phyloP scores from a whole-genome alignment of 2,797 vertebrate species.

The Valencia hispanica region DNA sequence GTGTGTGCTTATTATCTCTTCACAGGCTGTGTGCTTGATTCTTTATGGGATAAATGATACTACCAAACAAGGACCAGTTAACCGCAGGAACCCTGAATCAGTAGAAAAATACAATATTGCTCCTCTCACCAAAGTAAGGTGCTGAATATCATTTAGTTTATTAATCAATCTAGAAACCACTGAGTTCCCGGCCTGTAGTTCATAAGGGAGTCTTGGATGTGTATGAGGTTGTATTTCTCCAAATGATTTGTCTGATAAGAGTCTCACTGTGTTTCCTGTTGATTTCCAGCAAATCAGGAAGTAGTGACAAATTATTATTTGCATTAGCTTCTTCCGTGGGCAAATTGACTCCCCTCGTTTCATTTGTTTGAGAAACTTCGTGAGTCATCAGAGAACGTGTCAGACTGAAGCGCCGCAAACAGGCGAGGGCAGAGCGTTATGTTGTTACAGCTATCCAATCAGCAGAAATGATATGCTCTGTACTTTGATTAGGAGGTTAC shows the following conservation, averaged over 20 bases:
- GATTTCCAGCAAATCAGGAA: constrained; percentile 44
- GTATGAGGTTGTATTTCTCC: constrained; percentile 28
- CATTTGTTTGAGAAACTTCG: constrained; percentile 32
- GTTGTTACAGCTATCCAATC: constrained; percentile 63
- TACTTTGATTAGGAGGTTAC: constrained; percentile 57
- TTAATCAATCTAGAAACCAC: constrained; percentile 36
- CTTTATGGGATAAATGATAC: constrained; percentile 35
- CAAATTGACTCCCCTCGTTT: constrained; percentile 49
- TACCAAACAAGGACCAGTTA: constrained; percentile 25
- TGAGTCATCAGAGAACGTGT: constrained; percentile 64
- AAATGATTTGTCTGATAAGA: constrained; percentile 25
- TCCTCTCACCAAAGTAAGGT: constrained; percentile 31
- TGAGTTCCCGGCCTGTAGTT: constrained; percentile 39
- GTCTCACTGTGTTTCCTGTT: constrained; percentile 44
- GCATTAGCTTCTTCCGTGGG: constrained; percentile 28
- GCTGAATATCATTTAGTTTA: constrained; percentile 61
- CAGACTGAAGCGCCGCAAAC: constrained; percentile 46
- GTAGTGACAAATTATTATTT: constrained; percentile 48
- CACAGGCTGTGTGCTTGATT: constrained; percentile 40
- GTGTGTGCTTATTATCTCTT: constrained; percentile 34
- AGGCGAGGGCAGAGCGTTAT: constrained; percentile 47
- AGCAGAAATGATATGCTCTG: constrained; percentile 56
- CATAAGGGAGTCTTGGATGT: constrained; percentile 9
- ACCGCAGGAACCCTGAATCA: constrained; percentile 45
- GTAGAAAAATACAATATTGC: constrained; percentile 26